These are phyloP conservation scores for Apocheima hispidaria DNA, from an alignment of 2,888 invertebrate species.

Conservation along the genomic window DNA sequence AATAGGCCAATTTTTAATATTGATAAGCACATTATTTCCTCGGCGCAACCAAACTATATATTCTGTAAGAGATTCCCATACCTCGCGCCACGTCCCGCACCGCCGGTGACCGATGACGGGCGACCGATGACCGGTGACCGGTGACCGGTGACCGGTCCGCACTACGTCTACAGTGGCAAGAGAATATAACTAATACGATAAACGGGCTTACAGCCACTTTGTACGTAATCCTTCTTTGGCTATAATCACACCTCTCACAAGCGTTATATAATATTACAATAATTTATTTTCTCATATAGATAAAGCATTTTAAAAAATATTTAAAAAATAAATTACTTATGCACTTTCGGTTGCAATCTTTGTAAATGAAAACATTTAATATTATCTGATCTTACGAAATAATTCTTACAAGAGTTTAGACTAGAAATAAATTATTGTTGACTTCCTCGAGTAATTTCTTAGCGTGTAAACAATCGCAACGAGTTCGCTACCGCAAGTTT, in stretches of 20 bases:
- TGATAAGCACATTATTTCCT: background rate
- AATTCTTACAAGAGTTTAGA: background rate
- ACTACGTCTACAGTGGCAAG: constrained; percentile 38
- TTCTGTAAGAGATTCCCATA: background rate
- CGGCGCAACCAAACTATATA: background rate
- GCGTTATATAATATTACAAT: constrained; percentile 67
- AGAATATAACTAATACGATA: constrained; percentile 56
- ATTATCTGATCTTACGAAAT: background rate
- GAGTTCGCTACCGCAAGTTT: background rate
- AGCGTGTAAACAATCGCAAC: background rate
- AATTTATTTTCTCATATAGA: constrained; percentile 49
- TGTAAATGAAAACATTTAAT: constrained; percentile 10
- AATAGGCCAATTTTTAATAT: constrained; percentile 3
- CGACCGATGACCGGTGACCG: background rate
- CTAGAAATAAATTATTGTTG: background rate
- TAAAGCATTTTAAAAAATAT: constrained; percentile 63
- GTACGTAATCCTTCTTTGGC: constrained; percentile 78
- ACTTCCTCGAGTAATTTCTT: background rate
- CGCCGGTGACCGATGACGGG: too few species aligned
- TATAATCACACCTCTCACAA: constrained; percentile 73
- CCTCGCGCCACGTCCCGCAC: background rate
- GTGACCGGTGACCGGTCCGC: background rate
- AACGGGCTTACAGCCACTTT: constrained; percentile 72
- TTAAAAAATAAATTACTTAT: constrained; percentile 49
- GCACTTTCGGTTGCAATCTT: constrained; percentile 33